Percentiles rank a stretch among this genome's conserved stretches.
These are phyloP conservation scores for Falco columbarius DNA, from an alignment of 2,797 vertebrate species.

Conservation along the genomic window DNA sequence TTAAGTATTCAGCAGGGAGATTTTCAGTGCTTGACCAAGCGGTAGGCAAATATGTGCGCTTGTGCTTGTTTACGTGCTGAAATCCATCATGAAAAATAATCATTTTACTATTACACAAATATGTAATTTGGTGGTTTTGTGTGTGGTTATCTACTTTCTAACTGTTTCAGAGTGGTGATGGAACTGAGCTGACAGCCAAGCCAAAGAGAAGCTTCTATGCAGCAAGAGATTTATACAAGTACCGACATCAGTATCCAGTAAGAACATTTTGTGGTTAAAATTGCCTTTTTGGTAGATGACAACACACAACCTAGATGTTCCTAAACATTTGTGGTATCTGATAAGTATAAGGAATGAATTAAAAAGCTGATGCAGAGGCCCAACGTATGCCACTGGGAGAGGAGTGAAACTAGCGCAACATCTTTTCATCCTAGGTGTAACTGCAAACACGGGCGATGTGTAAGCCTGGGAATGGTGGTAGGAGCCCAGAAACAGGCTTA, in stretches of 20 bases:
- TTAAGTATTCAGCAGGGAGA: neutral
- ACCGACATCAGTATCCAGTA: constrained; percentile 97
- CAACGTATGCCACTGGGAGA: accelerated
- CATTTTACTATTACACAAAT: neutral
- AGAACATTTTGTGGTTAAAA: constrained; percentile 51
- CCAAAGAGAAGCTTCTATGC: constrained; percentile 98
- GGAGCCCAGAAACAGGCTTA: neutral
- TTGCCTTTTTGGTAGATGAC: neutral
- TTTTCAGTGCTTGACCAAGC: neutral
- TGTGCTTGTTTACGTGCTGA: neutral
- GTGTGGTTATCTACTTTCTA: neutral
- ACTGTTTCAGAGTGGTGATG: constrained; percentile 83
- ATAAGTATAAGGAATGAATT: neutral
- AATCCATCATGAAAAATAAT: neutral
- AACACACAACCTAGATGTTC: neutral
- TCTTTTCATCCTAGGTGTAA: neutral
- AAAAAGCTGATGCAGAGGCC: neutral
- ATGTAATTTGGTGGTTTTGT: neutral
- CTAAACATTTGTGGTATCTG: neutral
- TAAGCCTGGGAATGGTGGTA: neutral
- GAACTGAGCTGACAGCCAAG: constrained; percentile 83
- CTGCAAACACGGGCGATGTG: neutral
- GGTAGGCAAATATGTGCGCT: neutral
- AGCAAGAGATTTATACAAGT: constrained; percentile 96
- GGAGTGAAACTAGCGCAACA: neutral